phyloP scores from a whole-genome alignment of 2,888 invertebrate species.

The Calameuta filiformis region DNA sequence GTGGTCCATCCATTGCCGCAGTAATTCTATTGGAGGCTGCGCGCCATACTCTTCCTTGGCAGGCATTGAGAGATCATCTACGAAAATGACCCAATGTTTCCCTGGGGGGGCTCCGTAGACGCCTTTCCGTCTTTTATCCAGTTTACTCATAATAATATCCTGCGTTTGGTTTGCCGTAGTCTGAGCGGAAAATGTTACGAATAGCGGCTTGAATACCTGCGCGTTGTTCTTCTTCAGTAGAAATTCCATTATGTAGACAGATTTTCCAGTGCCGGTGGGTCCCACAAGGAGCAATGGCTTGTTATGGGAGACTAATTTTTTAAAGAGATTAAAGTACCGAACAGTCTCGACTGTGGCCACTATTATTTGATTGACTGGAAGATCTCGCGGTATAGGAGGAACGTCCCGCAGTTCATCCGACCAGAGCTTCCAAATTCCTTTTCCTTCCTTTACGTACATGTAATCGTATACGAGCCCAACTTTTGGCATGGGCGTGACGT shows the following conservation, averaged over 20 bases:
- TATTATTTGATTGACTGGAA: slow-evolving; percentile 93
- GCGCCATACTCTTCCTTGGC: slow-evolving; percentile 90
- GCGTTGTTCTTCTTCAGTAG: slow-evolving; percentile 83
- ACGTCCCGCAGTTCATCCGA: slow-evolving; percentile 81
- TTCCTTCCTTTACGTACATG: slow-evolving; percentile 89
- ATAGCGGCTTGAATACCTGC: slow-evolving; percentile 82
- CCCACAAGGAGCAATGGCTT: slow-evolving; percentile 90
- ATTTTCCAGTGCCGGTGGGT: slow-evolving; percentile 95
- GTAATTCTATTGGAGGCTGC: slow-evolving; percentile 92
- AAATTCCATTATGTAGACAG: slow-evolving; percentile 88
- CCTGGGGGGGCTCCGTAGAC: slow-evolving; percentile 56
- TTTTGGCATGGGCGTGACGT: slow-evolving; percentile 84
- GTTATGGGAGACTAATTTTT: slow-evolving; percentile 80
- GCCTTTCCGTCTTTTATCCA: slow-evolving; percentile 91
- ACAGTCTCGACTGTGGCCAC: slow-evolving; percentile 93
- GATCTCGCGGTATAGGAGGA: slow-evolving; percentile 85
- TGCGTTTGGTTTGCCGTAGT: slow-evolving; percentile 95
- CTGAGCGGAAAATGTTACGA: slow-evolving; percentile 94
- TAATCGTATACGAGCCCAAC: slow-evolving; percentile 89
- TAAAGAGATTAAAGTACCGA: slow-evolving; percentile 83
- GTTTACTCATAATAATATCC: slow-evolving; percentile 93
- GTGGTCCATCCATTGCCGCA: slow-evolving; percentile 92
- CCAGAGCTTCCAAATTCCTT: slow-evolving; percentile 94
- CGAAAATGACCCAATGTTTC: slow-evolving; percentile 83
- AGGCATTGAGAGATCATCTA: slow-evolving; percentile 96